Percentiles rank a stretch among this genome's conserved stretches.
Evolutionary conservation across 2,113 vertebrate genomes (phyloP).

Genomic region (Rhodinocichla rosea): DNA sequence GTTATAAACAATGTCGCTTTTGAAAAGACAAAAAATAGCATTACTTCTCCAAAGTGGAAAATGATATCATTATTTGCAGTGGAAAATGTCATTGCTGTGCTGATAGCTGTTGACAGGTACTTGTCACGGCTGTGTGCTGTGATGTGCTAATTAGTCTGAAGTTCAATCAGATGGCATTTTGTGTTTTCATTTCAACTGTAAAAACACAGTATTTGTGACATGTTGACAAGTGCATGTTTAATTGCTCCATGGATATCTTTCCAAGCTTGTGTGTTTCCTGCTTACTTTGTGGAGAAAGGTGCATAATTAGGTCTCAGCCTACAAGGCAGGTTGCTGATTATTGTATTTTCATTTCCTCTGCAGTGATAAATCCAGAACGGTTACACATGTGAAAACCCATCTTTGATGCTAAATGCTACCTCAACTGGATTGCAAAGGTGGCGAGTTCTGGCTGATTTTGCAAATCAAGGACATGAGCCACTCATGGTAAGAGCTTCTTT

Average conservation of each 20-base stretch:
- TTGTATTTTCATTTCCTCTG: background rate
- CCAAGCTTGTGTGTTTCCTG: background rate
- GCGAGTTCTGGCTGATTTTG: background rate
- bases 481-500: background rate
- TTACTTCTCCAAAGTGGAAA: background rate
- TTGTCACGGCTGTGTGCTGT: background rate
- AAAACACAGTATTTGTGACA: conserved; percentile 27
- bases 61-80: background rate
- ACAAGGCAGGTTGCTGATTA: background rate
- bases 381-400: background rate
- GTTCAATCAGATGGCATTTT: conserved; percentile 55
- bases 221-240: conserved; percentile 26
- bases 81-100: conserved; percentile 33
- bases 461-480: background rate
- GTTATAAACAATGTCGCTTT: background rate
- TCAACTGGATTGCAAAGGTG: background rate
- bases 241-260: conserved; percentile 17
- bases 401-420: background rate
- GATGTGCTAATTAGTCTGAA: conserved; percentile 64
- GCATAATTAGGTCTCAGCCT: background rate
- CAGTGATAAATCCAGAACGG: background rate
- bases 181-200: conserved; percentile 48
- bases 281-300: background rate
- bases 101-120: conserved; percentile 56
- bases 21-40: background rate